Evolutionary conservation across 2,797 vertebrate species (phyloP), one percentile per base, ranked within the genome.

Genomic region (Pseudochirops corinnae): DNA sequence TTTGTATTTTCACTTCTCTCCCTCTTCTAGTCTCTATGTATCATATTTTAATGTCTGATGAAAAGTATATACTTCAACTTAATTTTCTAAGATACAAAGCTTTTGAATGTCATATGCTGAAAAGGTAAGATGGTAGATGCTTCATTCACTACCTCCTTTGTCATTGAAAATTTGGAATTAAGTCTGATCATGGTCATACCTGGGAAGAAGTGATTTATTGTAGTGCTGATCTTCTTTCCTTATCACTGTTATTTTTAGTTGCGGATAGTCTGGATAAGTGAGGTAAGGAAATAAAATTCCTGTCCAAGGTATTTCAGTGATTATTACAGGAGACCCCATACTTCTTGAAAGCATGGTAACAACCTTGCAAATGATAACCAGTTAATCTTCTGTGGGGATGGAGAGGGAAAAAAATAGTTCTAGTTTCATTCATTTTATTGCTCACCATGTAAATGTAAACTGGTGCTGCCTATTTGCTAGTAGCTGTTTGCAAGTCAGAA

Each of bases 61-160:
- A 31, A 39, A 97, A 97, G 93, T 74, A 92, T 82, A 67, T 52
- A 94, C 91, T 96, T 95, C 87, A 94, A 58, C 28, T 94, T 93
- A 16, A 50, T 91, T 97, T 95, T 91, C 33, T 91, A 29, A 74
- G 94, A n/a, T 33, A 92, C 29, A 57, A 67, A 67, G 29, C 33
- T 96, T 91, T 96, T 94, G 87, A 94, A 94, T 94, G 56, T 91
- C 26, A 56, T 18, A 74, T 87, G 53, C 3, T 50, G 95, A 46
- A 87, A 96, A 67, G 33, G 33, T 16, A 67, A 67, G 33, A 67
- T 67, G 13, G 62, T 60, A 28, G 60, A 91, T 62, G 18, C 31
- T 7, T 94, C 55, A 90, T 90, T 60, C 18, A 50, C 29, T 90
- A 28, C 87, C 92, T 94, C 92, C 92, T 95, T 74, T 90, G 58